These are phyloP conservation scores for Triops longicaudatus DNA, from an alignment of 1,140 invertebrate species.

Conservation along the genomic window DNA sequence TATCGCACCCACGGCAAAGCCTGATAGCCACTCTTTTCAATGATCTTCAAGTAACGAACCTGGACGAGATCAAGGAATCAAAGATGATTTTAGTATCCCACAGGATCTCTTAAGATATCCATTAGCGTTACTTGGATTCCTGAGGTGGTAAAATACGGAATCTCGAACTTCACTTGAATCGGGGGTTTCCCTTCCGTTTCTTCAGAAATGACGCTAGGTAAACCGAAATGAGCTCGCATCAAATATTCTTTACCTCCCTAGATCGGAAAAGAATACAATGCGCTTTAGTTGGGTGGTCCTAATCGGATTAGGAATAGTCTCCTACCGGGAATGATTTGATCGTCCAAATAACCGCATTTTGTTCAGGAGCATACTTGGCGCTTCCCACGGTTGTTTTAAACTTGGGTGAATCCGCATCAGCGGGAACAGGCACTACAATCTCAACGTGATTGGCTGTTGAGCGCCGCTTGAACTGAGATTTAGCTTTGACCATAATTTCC, in stretches of 20 bases:
- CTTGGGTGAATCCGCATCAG: constrained; percentile 96
- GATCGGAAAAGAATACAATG: constrained; percentile 27
- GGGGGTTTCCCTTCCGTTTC: constrained; percentile 95
- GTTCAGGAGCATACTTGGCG: constrained; percentile 95
- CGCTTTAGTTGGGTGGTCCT: not conserved
- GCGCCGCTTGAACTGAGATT: constrained; percentile 95
- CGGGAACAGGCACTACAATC: constrained; percentile 96
- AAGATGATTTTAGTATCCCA: not conserved
- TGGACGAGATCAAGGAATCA: constrained; percentile 34
- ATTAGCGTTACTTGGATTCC: constrained; percentile 75
- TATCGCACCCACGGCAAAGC: constrained; percentile 98
- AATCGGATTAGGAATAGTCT: not conserved
- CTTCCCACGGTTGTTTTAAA: constrained; percentile 98
- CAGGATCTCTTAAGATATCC: not conserved
- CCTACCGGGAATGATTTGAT: constrained; percentile 91
- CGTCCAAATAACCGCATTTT: constrained; percentile 98
- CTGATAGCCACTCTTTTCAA: constrained; percentile 99
- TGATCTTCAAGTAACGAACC: constrained; percentile 96
- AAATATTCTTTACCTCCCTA: constrained; percentile 95
- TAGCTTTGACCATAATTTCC: constrained; percentile 99
- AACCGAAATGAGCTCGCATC: constrained; percentile 98
- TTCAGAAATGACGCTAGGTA: constrained; percentile 92
- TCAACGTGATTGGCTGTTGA: constrained; percentile 99
- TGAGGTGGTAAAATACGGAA: constrained; percentile 98
- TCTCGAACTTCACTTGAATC: constrained; percentile 99